A percentile compares a stretch with the other conserved stretches of the same genome.
Conservation (phyloP, 2,113 vertebrate genomes). For the Platysternon megacephalum region DNA sequence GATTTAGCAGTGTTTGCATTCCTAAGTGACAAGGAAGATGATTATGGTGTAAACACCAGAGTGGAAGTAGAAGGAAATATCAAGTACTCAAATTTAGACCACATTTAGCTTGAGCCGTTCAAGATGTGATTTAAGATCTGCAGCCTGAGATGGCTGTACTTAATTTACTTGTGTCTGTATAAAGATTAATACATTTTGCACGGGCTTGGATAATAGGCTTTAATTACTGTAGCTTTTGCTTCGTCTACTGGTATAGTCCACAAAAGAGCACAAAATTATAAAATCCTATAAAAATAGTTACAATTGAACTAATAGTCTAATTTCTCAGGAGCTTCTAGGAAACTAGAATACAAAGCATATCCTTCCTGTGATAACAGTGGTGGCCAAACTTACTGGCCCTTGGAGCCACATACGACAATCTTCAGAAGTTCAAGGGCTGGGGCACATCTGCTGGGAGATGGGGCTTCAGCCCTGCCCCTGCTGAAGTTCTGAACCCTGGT, state of each 20-base stretch:
- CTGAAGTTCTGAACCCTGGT: too few species aligned
- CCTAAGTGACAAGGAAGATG: background rate
- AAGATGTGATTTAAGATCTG: background rate
- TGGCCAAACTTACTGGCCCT: too few species aligned
- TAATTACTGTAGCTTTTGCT: too few species aligned
- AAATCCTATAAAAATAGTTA: background rate
- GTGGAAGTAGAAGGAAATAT: background rate
- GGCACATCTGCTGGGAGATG: too few species aligned
- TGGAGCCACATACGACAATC: too few species aligned
- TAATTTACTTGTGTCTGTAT: background rate
- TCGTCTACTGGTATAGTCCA: background rate
- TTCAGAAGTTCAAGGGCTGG: too few species aligned
- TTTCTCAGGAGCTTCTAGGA: background rate
- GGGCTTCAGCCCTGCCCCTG: too few species aligned
- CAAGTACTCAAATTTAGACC: background rate
- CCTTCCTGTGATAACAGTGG: background rate
- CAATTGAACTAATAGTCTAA: background rate
- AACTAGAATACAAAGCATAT: background rate
- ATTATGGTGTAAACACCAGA: background rate
- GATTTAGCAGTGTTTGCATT: background rate
- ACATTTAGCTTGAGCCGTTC: background rate
- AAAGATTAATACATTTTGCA: background rate
- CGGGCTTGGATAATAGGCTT: background rate
- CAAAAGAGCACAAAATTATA: background rate
- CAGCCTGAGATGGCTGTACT: background rate